phyloP scores from a whole-genome alignment of 2,888 invertebrate genomes.

The Seira sanloemensis region DNA sequence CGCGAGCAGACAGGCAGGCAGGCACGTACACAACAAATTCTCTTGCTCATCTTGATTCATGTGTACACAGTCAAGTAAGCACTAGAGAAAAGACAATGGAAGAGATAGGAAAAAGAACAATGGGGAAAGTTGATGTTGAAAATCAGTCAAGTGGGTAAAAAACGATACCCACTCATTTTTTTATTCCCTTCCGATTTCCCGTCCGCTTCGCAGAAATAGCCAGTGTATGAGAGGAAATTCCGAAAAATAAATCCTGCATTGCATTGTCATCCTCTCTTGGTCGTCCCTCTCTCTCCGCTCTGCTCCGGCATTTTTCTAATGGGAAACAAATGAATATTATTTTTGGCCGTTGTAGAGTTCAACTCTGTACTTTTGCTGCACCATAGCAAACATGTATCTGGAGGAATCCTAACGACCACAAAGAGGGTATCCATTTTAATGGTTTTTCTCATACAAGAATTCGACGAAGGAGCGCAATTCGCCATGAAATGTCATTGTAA shows the following conservation, averaged over 20 bases:
- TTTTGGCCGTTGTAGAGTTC: background rate
- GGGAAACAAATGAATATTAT: background rate
- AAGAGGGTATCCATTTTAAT: background rate
- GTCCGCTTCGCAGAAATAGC: background rate
- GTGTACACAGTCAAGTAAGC: background rate
- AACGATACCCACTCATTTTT: background rate
- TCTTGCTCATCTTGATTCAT: too few relatives aligned
- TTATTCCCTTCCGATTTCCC: background rate
- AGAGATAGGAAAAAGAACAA: background rate
- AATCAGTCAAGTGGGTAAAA: constrained; percentile 16
- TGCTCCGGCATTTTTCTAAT: background rate
- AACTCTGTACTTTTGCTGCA: background rate
- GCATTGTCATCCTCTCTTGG: background rate
- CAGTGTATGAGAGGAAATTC: background rate
- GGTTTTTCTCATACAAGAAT: background rate
- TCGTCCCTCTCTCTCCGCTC: too few relatives aligned
- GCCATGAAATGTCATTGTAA: too few relatives aligned
- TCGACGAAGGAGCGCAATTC: too few relatives aligned
- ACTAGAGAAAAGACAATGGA: background rate
- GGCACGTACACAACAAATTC: too few relatives aligned
- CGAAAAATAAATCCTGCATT: background rate
- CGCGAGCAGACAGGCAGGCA: too few relatives aligned
- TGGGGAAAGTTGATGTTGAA: background rate
- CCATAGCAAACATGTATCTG: background rate
- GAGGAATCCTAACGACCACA: background rate